Conservation (phyloP, 2,888 invertebrate genomes). For the Drosophila melanocephala region DNA sequence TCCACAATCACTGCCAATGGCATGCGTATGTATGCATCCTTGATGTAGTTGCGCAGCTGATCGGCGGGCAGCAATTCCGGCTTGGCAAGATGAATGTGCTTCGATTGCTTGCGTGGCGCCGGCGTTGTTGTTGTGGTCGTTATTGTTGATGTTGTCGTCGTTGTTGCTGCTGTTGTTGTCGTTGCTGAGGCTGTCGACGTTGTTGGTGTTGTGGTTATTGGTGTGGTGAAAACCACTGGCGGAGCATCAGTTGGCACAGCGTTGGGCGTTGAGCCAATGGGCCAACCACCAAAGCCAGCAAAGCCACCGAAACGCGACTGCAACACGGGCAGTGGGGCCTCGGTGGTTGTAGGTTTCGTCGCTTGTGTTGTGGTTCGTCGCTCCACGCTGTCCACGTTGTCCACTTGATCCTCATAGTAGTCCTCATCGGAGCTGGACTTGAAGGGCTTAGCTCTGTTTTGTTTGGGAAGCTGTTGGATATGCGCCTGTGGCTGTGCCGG, state of each 20-base stretch:
- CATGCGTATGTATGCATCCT: conserved; percentile 85
- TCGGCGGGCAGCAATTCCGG: conserved; percentile 83
- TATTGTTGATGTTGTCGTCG: conserved; percentile 51
- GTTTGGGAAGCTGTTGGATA: conserved; percentile 58
- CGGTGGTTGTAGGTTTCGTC: conserved; percentile 37
- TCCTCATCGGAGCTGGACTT: conserved; percentile 75
- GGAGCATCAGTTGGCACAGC: conserved; percentile 22
- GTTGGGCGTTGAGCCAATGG: conserved; percentile 8
- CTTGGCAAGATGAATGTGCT: conserved; percentile 81
- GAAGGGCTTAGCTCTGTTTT: conserved; percentile 46
- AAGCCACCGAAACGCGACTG: conserved; percentile 53
- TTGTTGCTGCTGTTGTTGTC: conserved; percentile 49
- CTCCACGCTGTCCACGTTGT: conserved; percentile 29
- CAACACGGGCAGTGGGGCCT: conserved; percentile 40
- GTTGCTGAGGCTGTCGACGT: conserved; percentile 54
- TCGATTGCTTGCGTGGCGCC: conserved; percentile 76
- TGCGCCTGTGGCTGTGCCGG: conserved; percentile 66
- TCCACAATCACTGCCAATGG: conserved; percentile 85
- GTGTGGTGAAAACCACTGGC: conserved; percentile 4
- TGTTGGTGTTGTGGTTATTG: conserved; percentile 34
- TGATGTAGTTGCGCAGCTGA: conserved; percentile 84
- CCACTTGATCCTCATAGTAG: conserved; percentile 75
- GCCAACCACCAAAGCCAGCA: conserved; percentile 36
- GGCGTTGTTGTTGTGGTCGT: conserved; percentile 51
- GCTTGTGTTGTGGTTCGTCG: conserved; percentile 17